Evolutionary conservation across 2,888 invertebrate species (phyloP), one percentile per base, ranked within the genome.

Genomic region (Caenorhabditis angaria): DNA sequence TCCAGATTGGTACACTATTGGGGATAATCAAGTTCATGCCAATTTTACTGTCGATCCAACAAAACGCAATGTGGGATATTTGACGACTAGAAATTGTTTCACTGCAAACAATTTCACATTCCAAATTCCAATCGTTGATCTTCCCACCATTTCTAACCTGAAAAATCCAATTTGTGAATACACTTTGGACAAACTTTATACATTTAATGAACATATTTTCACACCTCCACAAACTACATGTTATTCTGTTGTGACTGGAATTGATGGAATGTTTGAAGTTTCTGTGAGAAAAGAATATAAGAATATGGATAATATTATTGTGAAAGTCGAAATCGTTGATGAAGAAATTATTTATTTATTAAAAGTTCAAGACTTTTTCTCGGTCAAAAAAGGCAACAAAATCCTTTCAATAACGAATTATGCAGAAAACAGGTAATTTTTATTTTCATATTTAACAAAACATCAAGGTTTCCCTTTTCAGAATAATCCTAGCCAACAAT

Each of bases 31-130:
- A 41, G 51, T 75, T 58, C 35, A 41, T 55, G 55, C 41, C 48
- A 68, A 65, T n/a, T 22, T 82, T 14, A 35, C 65, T 59, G 66
- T 84, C 48, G 85, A 84, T 53, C 80, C 84, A 56, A 24, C 58
- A 50, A 78, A 59, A 48, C 69, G 65, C 18, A n/a, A n/a, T n/a
- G n/a, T n/a, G n/a, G n/a, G n/a, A n/a, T n/a, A n/a, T n/a, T n/a
- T n/a, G n/a, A n/a, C 75, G 65, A 14, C 71, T 62, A 61, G 63
- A 12, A 14, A 41, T 3, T 41, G 14, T 41, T 41, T 12, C 41
- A 18, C 18, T 41, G 18, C 41, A 41, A 41, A 41, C 41, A 18
- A 18, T 41, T 5, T 6, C 14, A 14, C 41, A 14, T 41, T 41
- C 18, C 14, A 41, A 2, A 41, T 14, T 12, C 18, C 41, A 3